Conservation (phyloP, 2,113 vertebrate species). For the Atherinomorus stipes region DNA sequence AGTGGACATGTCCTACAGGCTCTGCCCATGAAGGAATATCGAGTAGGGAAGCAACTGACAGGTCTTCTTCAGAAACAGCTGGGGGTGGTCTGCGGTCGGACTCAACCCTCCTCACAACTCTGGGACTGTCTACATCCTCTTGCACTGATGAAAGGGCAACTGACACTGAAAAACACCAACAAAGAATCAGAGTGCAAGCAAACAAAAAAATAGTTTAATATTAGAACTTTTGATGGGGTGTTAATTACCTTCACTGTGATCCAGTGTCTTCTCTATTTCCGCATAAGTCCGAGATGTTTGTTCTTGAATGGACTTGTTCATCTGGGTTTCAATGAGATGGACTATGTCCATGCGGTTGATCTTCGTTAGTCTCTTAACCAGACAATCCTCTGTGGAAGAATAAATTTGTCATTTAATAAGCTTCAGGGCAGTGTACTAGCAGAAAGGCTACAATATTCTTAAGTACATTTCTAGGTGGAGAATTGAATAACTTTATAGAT, state of each 20-base stretch:
- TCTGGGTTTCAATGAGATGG: conserved; percentile 93
- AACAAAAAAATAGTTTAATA: neutral
- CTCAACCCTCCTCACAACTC: conserved; percentile 76
- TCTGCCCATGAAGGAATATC: conserved; percentile 89
- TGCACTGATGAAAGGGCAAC: conserved; percentile 92
- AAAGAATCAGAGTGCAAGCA: neutral
- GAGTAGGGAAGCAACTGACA: conserved; percentile 90
- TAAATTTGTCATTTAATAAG: neutral
- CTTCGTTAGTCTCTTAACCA: conserved; percentile 94
- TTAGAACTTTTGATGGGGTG: neutral
- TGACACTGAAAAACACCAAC: conserved; percentile 61
- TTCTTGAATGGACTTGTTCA: conserved; percentile 85
- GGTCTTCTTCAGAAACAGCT: conserved; percentile 94
- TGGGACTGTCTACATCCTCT: conserved; percentile 87
- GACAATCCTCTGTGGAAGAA: conserved; percentile 85
- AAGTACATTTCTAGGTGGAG: too few relatives aligned
- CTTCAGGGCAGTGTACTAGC: too few relatives aligned
- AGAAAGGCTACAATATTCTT: too few relatives aligned
- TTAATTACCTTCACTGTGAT: conserved; percentile 93
- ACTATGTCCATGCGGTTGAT: conserved; percentile 99
- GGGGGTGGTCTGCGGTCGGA: conserved; percentile 88
- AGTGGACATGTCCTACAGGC: conserved; percentile 83
- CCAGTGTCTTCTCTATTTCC: conserved; percentile 93
- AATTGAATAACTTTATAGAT: too few relatives aligned
- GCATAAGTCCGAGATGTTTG: conserved; percentile 86